Evolutionary conservation across 2,113 vertebrate species (phyloP), one percentile per base, ranked within the genome.

Genomic region (Ciconia boyciana): DNA sequence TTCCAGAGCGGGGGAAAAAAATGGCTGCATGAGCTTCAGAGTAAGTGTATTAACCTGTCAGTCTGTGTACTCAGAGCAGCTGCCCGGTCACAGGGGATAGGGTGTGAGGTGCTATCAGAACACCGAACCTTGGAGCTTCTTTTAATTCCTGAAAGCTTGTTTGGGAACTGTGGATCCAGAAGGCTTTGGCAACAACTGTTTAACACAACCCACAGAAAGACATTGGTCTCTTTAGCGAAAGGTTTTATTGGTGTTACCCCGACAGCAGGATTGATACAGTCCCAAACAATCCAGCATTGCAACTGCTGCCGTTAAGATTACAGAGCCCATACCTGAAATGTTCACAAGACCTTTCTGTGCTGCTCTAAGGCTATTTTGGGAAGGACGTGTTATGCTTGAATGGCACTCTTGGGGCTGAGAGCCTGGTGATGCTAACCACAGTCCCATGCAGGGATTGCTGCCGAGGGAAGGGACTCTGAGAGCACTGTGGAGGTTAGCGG

Each of bases 201-300:
- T 61, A 39, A 61, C 92, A 68, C 21, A 61, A 62, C 7, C 28
- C 88, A 10, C 60, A 24, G 49, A 16, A 54, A 51, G 82, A 55
- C 14, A 0, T 0, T 10, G 52, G 16, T 91, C 17, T 93, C 41
- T 49, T 51, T 8, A 46, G 54, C 60, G 78, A 52, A 25, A 6
- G 31, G 15, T 79, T 97, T 97, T 96, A 97, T 96, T 97, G 77
- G 76, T 60, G 89, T 75, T 61, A 17, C 20, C 61, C 18, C 16
- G 34, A 41, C 16, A 31, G 69, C 64, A 89, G 39, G 31, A 66
- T 77, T 9, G 1, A 2, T 28, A 6, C 9, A 14, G 57, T 41
- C 44, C 80, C 69, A 65, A n/a, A 52, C 52, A 10, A 49, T 39
- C 70, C 85, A 64, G 57, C 41, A 9, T 11, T 20, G 36, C 68